Evolutionary conservation across 1,140 invertebrate species (phyloP).

Genomic region (Parasteatoda tepidariorum): DNA sequence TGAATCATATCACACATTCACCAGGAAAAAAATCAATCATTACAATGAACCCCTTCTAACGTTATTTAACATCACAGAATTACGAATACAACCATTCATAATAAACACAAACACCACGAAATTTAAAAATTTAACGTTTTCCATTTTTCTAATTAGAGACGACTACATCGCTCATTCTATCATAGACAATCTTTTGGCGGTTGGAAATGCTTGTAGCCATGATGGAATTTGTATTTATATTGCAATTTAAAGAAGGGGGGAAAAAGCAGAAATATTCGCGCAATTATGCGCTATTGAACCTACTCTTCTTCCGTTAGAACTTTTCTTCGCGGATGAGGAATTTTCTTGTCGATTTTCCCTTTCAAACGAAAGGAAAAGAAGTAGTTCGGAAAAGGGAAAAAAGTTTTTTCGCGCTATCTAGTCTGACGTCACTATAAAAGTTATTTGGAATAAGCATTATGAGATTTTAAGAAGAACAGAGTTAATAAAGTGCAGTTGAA

Average conservation of each 20-base stretch:
- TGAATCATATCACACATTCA: too few relatives aligned
- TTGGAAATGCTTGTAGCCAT: not conserved
- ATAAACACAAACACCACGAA: too few relatives aligned
- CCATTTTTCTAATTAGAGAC: too few relatives aligned
- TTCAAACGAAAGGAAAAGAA: not conserved
- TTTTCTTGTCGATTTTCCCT: not conserved
- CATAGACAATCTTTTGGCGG: too few relatives aligned
- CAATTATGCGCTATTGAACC: conserved; percentile 20
- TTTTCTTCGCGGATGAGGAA: not conserved
- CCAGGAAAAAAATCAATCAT: too few relatives aligned
- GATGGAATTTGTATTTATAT: not conserved
- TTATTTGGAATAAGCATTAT: not conserved
- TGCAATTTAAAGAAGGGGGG: not conserved
- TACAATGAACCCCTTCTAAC: too few relatives aligned
- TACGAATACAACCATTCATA: too few relatives aligned
- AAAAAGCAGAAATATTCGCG: not conserved
- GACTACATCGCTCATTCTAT: too few relatives aligned
- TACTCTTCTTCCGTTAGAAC: not conserved
- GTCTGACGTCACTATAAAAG: not conserved
- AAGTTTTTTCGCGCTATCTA: not conserved
- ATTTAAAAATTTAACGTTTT: too few relatives aligned
- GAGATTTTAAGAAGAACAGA: not conserved
- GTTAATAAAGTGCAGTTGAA: not conserved
- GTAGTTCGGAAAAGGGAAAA: not conserved
- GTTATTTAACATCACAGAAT: too few relatives aligned